Evolutionary conservation across 2,888 invertebrate species (phyloP).

Genomic region (Nephrocerus scutellatus): DNA sequence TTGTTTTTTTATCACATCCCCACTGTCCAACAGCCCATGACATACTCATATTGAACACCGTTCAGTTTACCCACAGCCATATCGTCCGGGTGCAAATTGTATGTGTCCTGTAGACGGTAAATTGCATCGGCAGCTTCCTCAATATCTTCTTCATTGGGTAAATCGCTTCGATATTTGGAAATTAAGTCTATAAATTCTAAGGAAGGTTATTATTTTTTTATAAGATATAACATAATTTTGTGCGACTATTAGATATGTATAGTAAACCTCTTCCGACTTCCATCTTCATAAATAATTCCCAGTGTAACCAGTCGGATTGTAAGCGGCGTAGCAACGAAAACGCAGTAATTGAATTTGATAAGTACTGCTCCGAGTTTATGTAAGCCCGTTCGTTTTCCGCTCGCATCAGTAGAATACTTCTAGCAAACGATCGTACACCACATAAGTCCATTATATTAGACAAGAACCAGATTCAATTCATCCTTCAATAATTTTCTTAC

Average conservation of each 20-base stretch:
- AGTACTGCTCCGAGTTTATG: conserved; percentile 14
- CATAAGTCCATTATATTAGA: no score
- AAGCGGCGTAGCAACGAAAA: conserved; percentile 20
- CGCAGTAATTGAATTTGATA: conserved; percentile 20
- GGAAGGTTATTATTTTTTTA: neutral
- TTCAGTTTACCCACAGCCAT: conserved; percentile 50
- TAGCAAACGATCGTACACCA: conserved; percentile 4
- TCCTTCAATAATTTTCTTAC: conserved; percentile 17
- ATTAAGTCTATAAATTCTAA: conserved; percentile 14
- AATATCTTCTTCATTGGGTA: conserved; percentile 78
- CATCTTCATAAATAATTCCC: conserved; percentile 17
- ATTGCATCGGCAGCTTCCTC: conserved; percentile 86
- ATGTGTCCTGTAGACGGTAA: conserved; percentile 56
- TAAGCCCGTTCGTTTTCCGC: conserved; percentile 15
- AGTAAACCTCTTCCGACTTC: conserved; percentile 17
- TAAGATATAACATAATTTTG: no score
- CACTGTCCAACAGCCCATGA: neutral
- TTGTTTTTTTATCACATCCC: no score
- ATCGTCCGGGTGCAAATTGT: conserved; percentile 50
- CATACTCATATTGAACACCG: conserved; percentile 26
- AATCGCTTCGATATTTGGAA: neutral
- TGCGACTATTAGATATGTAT: neutral
- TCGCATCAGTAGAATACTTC: conserved; percentile 17
- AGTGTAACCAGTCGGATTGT: conserved; percentile 20
- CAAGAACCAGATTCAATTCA: no score